Conservation (phyloP, 2,888 invertebrate species). For the Aethes cnicana region DNA sequence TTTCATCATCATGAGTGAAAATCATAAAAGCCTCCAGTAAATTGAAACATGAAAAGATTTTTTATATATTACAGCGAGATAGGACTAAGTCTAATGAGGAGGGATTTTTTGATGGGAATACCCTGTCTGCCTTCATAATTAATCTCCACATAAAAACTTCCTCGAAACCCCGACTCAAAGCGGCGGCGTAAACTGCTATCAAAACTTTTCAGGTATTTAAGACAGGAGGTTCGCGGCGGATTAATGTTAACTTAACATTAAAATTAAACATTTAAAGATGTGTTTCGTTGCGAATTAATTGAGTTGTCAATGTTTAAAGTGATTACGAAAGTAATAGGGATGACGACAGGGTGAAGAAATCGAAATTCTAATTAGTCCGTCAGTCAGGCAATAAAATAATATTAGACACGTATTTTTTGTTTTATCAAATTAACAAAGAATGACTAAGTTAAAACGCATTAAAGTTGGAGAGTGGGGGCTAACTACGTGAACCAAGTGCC, state of each 20-base stretch:
- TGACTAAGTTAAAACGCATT: too few species aligned
- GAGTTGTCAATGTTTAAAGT: too few species aligned
- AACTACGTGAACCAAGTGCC: too few species aligned
- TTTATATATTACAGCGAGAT: slow-evolving; percentile 7
- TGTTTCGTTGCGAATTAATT: background rate
- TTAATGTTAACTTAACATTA: slow-evolving; percentile 50
- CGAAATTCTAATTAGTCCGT: too few species aligned
- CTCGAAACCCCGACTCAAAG: slow-evolving; percentile 19
- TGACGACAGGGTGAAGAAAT: too few species aligned
- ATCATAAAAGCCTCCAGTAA: slow-evolving; percentile 4
- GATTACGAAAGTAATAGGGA: too few species aligned
- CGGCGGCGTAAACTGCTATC: slow-evolving; percentile 28
- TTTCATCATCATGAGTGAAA: background rate
- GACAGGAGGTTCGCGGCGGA: slow-evolving; percentile 41
- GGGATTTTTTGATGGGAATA: slow-evolving; percentile 21
- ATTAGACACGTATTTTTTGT: too few species aligned
- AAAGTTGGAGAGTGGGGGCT: too few species aligned
- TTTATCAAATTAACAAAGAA: too few species aligned
- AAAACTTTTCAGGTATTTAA: slow-evolving; percentile 34
- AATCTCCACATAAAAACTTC: slow-evolving; percentile 29
- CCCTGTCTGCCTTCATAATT: slow-evolving; percentile 27
- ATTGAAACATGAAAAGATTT: slow-evolving; percentile 17
- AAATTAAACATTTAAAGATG: slow-evolving; percentile 29
- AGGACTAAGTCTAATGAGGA: slow-evolving; percentile 17
- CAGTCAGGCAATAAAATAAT: too few species aligned